Conservation (phyloP, 2,113 vertebrate species). For the Apaloderma vittatum region DNA sequence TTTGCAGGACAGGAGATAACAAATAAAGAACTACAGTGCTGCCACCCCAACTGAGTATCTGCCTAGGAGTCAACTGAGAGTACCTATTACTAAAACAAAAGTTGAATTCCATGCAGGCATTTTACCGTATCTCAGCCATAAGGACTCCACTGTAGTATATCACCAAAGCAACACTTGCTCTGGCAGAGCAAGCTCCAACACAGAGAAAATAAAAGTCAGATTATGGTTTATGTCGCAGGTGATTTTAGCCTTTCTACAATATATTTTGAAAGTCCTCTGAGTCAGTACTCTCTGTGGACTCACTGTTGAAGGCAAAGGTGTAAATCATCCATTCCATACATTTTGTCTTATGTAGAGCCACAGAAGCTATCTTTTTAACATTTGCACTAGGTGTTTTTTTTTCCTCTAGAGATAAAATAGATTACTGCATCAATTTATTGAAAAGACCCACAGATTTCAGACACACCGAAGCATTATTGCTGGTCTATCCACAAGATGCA, state of each 20-base stretch:
- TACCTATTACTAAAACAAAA: background rate
- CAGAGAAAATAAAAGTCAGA: background rate
- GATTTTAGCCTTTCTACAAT: background rate
- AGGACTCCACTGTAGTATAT: background rate
- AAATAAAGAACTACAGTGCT: background rate
- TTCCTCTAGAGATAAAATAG: background rate
- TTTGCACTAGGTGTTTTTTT: background rate
- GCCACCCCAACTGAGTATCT: background rate
- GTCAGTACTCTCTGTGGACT: no score
- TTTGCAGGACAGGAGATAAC: background rate
- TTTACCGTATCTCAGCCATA: background rate
- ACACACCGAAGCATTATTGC: background rate
- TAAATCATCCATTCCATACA: background rate
- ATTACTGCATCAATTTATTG: background rate
- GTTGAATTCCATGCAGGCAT: background rate
- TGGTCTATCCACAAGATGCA: background rate
- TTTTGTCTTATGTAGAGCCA: background rate
- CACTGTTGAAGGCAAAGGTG: background rate
- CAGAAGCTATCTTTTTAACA: background rate
- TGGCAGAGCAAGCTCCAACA: background rate
- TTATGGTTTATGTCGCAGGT: background rate
- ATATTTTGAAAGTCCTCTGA: background rate
- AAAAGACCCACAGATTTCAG: fast-evolving
- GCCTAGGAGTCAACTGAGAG: background rate
- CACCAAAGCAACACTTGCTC: background rate